phyloP scores from a whole-genome alignment of 2,888 invertebrate species.

The Acanthopleura granulata region DNA sequence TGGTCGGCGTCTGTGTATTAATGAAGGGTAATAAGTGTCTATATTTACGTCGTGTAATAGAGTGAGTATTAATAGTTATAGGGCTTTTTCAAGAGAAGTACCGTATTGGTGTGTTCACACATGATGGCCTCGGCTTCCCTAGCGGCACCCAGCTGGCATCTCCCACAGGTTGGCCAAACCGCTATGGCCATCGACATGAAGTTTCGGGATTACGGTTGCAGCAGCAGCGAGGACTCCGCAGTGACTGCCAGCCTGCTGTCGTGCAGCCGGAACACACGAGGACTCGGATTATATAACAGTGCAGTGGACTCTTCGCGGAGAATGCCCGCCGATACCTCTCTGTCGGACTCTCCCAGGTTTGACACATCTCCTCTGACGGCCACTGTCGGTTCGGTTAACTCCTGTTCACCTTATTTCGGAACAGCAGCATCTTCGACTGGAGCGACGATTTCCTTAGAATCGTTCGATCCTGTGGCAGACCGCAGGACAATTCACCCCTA shows the following conservation, averaged over 20 bases:
- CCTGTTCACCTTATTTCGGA: constrained; percentile 2
- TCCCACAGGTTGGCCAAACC: background rate
- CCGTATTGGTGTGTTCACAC: background rate
- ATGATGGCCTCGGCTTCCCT: background rate
- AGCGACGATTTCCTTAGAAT: background rate
- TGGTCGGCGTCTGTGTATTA: too few relatives aligned
- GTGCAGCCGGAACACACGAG: background rate
- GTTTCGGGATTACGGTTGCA: background rate
- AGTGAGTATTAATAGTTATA: too few relatives aligned
- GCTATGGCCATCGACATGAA: background rate
- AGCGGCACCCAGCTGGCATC: background rate
- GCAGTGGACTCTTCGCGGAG: background rate
- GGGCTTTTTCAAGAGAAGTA: too few relatives aligned
- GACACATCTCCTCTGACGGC: background rate
- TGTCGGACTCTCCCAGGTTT: background rate
- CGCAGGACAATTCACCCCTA: background rate
- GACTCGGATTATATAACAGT: background rate
- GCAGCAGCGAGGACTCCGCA: background rate
- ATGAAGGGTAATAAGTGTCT: too few relatives aligned
- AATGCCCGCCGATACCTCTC: background rate
- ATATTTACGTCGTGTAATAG: too few relatives aligned
- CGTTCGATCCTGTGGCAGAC: background rate
- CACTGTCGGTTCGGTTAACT: background rate
- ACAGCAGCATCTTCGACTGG: background rate
- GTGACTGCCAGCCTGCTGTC: background rate